phyloP scores from a whole-genome alignment of 2,113 vertebrate species.

The Grallaria varia region DNA sequence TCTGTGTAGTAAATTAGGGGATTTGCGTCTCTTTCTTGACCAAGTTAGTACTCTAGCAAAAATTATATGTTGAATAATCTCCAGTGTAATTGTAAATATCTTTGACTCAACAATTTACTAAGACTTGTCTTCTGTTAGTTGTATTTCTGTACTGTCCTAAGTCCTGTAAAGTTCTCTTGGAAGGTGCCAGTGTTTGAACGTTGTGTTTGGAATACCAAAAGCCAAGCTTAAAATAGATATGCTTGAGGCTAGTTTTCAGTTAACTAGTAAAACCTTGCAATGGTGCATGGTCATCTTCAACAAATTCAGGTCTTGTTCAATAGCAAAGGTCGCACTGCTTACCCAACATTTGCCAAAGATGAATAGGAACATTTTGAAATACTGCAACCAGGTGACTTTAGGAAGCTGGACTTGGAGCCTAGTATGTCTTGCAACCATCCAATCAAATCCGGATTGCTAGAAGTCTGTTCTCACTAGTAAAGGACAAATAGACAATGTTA shows the following conservation, averaged over 20 bases:
- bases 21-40: neutral
- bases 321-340: fast-evolving
- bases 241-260: neutral
- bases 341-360: neutral
- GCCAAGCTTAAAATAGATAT: neutral
- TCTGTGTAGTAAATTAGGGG: neutral
- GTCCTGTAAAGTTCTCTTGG: neutral
- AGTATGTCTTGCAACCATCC: fast-evolving
- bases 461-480: neutral
- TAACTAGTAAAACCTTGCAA: neutral
- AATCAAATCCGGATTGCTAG: neutral
- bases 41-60: neutral
- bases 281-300: neutral
- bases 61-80: neutral
- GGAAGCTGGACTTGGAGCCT: neutral
- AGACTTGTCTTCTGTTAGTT: neutral
- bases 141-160: neutral
- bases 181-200: neutral
- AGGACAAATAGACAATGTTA: neutral
- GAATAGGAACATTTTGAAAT: neutral
- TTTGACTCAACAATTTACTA: neutral
- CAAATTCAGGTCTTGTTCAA: neutral
- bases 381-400: neutral
- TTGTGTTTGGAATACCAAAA: neutral
- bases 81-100: neutral